phyloP scores from a whole-genome alignment of 2,113 vertebrate genomes.

The Indri indri region DNA sequence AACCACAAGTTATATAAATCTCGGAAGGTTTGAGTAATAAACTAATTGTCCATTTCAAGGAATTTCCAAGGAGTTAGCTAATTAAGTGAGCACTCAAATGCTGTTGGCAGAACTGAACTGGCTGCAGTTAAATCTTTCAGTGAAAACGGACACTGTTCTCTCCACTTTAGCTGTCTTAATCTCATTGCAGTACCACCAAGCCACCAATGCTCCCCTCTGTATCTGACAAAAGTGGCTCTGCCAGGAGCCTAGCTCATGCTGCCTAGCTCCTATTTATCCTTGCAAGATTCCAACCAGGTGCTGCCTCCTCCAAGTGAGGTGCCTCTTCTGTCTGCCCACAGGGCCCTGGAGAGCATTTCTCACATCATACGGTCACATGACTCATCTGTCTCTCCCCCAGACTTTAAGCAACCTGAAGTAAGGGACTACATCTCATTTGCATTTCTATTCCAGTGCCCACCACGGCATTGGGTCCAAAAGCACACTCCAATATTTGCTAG shows the following conservation, averaged over 20 bases:
- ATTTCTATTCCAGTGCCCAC: neutral
- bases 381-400: neutral
- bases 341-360: neutral
- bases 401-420: neutral
- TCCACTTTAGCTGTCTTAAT: neutral
- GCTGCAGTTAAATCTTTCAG: neutral
- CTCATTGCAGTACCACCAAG: neutral
- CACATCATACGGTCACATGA: neutral
- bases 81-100: neutral
- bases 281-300: neutral
- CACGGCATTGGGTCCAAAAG: neutral
- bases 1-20: neutral
- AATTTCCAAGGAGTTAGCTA: neutral
- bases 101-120: neutral
- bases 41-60: slow-evolving; percentile 2
- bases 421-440: neutral
- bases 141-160: neutral
- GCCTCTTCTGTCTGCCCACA: fast-evolving
- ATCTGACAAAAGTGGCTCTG: neutral
- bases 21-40: neutral
- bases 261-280: neutral
- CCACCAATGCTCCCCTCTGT: neutral
- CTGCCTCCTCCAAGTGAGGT: neutral
- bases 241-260: neutral
- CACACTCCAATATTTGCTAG: neutral